Conservation (phyloP, 2,113 vertebrate species). For the Brienomyrus brachyistius region DNA sequence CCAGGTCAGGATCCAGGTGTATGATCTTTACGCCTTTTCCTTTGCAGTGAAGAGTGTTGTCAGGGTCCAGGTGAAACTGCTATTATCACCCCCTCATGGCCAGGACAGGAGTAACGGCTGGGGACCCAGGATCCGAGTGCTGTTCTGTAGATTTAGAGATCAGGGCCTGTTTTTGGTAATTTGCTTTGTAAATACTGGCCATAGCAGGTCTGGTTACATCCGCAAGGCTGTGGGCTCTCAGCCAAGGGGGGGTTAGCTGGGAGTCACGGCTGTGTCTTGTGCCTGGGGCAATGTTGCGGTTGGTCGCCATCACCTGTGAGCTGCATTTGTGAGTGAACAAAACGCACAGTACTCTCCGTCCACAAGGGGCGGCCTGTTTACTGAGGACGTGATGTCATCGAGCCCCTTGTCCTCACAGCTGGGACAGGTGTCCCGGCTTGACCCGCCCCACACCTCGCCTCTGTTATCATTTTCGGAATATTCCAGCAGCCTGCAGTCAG, state of each 20-base stretch:
- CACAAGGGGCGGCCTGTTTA: neutral
- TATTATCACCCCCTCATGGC: neutral
- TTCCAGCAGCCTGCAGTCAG: conserved; percentile 13
- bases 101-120: neutral
- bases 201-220: neutral
- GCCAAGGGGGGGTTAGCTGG: neutral
- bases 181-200: neutral
- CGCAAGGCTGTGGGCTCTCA: neutral
- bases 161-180: neutral
- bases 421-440: conserved; percentile 13
- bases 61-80: neutral
- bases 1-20: neutral
- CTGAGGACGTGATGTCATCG: neutral
- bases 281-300: neutral
- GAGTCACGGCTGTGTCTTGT: neutral
- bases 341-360: neutral
- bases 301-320: neutral
- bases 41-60: neutral
- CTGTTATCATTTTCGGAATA: conserved; percentile 20
- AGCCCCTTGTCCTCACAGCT: neutral
- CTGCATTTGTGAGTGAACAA: neutral
- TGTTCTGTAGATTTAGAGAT: neutral
- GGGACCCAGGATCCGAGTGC: neutral
- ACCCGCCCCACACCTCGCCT: conserved; percentile 4
- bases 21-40: neutral